phyloP scores from a whole-genome alignment of 2,888 invertebrate genomes.

The Nemapogon koenigi region DNA sequence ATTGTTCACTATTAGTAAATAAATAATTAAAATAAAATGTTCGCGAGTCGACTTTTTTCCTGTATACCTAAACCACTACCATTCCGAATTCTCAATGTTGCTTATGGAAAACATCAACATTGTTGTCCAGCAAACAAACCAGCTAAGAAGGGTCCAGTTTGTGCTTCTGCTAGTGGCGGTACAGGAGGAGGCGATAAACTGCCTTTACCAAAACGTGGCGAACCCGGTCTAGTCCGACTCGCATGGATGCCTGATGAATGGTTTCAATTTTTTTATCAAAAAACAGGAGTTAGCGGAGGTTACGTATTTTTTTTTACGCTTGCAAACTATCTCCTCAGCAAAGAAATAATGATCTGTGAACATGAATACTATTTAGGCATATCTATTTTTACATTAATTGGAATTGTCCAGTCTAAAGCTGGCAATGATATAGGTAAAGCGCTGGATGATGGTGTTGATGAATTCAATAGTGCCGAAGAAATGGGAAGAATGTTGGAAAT shows the following conservation, averaged over 20 bases:
- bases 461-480: conserved; percentile 55
- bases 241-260: conserved; percentile 56
- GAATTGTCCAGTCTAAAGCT: conserved; percentile 67
- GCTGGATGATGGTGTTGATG: conserved; percentile 75
- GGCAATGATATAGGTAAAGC: conserved; percentile 68
- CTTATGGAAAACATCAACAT: conserved; percentile 1
- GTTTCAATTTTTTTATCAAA: conserved; percentile 88
- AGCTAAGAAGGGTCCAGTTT: not conserved
- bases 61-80: too few species aligned
- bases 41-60: too few species aligned
- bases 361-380: conserved; percentile 87
- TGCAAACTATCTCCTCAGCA: conserved; percentile 83
- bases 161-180: not conserved
- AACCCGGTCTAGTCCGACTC: conserved; percentile 63
- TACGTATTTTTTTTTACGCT: conserved; percentile 83
- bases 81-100: not conserved
- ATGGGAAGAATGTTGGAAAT: conserved; percentile 58
- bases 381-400: conserved; percentile 69
- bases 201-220: conserved; percentile 28
- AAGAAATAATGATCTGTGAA: conserved; percentile 92
- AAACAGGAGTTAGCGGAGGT: conserved; percentile 88
- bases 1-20: too few species aligned
- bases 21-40: too few species aligned
- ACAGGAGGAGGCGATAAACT: not conserved
- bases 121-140: conserved; percentile 2